Percentiles rank a stretch among this genome's conserved stretches.
Evolutionary conservation across 2,797 vertebrate species (phyloP).

Genomic region (Mionectes olivaceus): DNA sequence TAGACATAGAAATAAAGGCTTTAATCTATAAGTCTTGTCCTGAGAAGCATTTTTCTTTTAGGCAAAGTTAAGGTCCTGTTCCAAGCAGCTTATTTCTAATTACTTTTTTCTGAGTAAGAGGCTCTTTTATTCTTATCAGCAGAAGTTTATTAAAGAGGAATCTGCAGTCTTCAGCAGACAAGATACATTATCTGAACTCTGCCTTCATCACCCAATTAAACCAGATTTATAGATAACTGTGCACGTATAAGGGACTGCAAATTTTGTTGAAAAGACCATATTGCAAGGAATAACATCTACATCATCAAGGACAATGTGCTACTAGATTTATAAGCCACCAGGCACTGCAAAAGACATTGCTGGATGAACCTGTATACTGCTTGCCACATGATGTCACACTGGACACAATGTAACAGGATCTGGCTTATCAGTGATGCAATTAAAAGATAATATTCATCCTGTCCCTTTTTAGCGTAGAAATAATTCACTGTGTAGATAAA

Average conservation of each 20-base stretch:
- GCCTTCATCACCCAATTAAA: slow-evolving; percentile 6
- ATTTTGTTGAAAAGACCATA: background rate
- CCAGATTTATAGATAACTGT: background rate
- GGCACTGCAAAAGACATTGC: background rate
- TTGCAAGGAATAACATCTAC: background rate
- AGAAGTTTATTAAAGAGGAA: background rate
- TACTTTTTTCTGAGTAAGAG: background rate
- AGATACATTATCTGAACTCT: background rate
- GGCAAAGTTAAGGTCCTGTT: background rate
- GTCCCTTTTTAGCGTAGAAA: background rate
- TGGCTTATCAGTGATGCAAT: background rate
- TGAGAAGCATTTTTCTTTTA: background rate
- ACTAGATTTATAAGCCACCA: slow-evolving; percentile 7
- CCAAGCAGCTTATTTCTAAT: background rate
- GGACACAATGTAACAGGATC: background rate
- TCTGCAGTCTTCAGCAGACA: background rate
- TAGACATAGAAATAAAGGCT: background rate
- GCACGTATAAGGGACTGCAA: background rate
- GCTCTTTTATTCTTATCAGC: background rate
- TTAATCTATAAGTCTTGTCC: background rate
- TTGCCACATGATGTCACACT: background rate
- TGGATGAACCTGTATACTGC: background rate
- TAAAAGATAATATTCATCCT: background rate
- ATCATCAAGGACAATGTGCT: background rate
- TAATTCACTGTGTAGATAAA: background rate